Evolutionary conservation across 2,797 vertebrate species (phyloP), one percentile per base, ranked within the genome.

Genomic region (Caiman crocodilus): DNA sequence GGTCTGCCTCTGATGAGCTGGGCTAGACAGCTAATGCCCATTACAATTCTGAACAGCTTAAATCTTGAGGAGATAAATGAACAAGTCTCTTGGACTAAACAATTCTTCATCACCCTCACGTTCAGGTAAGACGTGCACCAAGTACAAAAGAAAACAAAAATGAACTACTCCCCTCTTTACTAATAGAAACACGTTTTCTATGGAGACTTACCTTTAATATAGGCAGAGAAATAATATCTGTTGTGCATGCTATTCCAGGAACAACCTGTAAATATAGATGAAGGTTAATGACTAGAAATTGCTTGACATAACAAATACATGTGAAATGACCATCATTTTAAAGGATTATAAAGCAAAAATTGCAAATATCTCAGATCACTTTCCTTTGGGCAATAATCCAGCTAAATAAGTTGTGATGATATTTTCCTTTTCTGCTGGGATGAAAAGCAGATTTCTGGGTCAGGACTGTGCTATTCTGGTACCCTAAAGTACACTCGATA

Each of bases 201-300:
- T 2, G 55, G n/a, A 5, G 59, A 97, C 98, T 99, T 92, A 98
- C 98, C 97, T 98, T 98, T 97, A 99, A 97, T 21, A 98, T 91
- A 26, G 98, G 97, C 88, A 99, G 96, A 26, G 97, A 95, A 67
- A 98, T 98, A 67, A 98, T 98, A 80, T 99, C 98, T 4, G 98
- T 98, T 93, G 97, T 96, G 91, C 98, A 99, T 56, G 89, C 96
- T 82, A 99, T 98, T 93, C 99, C 98, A 86, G 99, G 98, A 87
- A 99, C 97, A 91, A 98, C 95, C 97, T 98, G 83, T n/a, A 98
- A 82, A 93, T 20, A 86, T 7, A 87, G 76, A 87, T 4, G 79
- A 93, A 92, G n/a, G n/a, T 23, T 35, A 80, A 73, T 26, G 13
- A 74, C 77, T 30, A 82, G 6, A 84, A 59, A 78, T 32, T 4